phyloP scores from a whole-genome alignment of 2,797 vertebrate species.

The Silurus aristotelis region DNA sequence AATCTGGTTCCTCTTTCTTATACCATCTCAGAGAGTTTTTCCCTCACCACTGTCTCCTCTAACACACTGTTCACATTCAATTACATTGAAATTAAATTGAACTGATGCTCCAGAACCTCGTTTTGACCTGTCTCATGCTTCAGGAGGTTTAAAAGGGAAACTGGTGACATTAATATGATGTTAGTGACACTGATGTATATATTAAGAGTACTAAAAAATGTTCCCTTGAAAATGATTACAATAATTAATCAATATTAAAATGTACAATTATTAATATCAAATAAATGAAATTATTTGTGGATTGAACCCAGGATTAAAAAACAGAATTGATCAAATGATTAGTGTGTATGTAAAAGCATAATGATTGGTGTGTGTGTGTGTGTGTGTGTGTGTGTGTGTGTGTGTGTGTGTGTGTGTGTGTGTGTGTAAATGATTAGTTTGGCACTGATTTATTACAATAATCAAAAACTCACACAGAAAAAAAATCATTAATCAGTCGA shows the following conservation, averaged over 20 bases:
- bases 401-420: too few relatives aligned
- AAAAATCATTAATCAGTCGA: background rate
- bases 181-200: background rate
- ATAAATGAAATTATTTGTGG: background rate
- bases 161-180: background rate
- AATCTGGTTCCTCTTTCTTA: too few relatives aligned
- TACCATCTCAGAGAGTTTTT: too few relatives aligned
- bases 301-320: background rate
- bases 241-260: background rate
- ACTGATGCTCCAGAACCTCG: too few relatives aligned
- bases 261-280: too few relatives aligned
- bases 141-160: too few relatives aligned
- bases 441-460: conserved; percentile 12
- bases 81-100: too few relatives aligned
- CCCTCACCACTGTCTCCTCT: too few relatives aligned
- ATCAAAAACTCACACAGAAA: background rate
- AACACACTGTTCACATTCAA: too few relatives aligned
- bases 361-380: too few relatives aligned
- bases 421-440: background rate
- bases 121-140: too few relatives aligned
- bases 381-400: too few relatives aligned
- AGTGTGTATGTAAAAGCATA: background rate
- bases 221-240: background rate
- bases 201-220: background rate
- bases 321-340: background rate